Percentiles rank a stretch among this genome's conserved stretches.
Conservation (phyloP, 2,888 invertebrate species). For the Laothoe populi region DNA sequence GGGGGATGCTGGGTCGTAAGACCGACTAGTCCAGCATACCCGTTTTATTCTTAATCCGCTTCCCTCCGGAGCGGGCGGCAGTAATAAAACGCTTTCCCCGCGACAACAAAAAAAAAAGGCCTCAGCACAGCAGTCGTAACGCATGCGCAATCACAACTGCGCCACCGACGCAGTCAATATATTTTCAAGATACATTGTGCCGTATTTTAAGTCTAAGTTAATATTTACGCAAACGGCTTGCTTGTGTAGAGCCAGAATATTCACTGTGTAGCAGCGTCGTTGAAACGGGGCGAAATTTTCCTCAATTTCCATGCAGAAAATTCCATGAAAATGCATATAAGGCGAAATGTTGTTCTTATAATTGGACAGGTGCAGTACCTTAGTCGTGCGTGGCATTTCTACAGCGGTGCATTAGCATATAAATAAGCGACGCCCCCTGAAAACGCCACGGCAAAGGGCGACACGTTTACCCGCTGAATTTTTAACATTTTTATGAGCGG, state of each 20-base stretch:
- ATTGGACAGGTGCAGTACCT: conserved; percentile 78
- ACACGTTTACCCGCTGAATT: conserved; percentile 53
- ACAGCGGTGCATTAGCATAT: conserved; percentile 76
- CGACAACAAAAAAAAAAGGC: too few species aligned
- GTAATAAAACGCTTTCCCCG: too few species aligned
- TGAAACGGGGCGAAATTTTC: conserved; percentile 65
- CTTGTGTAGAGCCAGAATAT: conserved; percentile 55
- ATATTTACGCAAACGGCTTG: conserved; percentile 58
- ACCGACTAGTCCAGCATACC: too few species aligned
- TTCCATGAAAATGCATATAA: conserved; percentile 76
- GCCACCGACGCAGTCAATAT: too few species aligned
- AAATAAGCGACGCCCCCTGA: conserved; percentile 75
- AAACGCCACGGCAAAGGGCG: conserved; percentile 62
- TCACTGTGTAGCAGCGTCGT: conserved; percentile 46
- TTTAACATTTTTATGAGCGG: conserved; percentile 75
- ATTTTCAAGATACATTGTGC: conserved; percentile 33
- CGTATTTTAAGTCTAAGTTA: conserved; percentile 44
- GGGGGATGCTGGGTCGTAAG: too few species aligned
- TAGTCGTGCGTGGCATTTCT: conserved; percentile 77
- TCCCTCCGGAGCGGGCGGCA: too few species aligned
- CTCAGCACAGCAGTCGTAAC: too few species aligned
- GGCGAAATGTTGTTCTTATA: conserved; percentile 78
- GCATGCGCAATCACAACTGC: too few species aligned
- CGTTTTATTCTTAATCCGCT: too few species aligned
- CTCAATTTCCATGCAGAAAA: conserved; percentile 73